These are phyloP conservation scores for Pituophis catenifer DNA, from an alignment of 2,113 vertebrate genomes.

Conservation along the genomic window DNA sequence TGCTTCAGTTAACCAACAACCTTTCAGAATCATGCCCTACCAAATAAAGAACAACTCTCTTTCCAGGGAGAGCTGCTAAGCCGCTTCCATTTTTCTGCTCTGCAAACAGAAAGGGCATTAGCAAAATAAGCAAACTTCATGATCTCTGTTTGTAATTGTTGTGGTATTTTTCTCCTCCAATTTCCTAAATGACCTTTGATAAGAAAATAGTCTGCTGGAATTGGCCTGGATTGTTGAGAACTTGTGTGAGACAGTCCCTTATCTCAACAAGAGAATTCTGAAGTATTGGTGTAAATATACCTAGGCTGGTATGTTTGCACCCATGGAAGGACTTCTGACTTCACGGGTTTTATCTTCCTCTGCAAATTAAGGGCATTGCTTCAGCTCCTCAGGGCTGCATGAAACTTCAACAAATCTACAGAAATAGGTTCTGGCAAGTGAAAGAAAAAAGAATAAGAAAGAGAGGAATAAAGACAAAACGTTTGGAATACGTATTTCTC, in stretches of 20 bases:
- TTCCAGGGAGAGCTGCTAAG: slow-evolving; percentile 17
- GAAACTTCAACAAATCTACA: slow-evolving; percentile 39
- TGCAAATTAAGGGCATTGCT: slow-evolving; percentile 1
- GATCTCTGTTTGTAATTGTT: slow-evolving; percentile 24
- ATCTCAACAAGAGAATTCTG: slow-evolving; percentile 46
- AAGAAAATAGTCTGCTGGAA: slow-evolving; percentile 54
- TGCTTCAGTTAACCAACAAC: not conserved
- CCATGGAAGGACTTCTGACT: slow-evolving; percentile 44
- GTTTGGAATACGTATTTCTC: slow-evolving; percentile 50
- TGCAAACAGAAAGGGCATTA: slow-evolving; percentile 24
- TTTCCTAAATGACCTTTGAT: slow-evolving; percentile 64
- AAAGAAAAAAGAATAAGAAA: not conserved
- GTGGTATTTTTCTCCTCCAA: slow-evolving; percentile 17
- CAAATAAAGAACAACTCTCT: slow-evolving; percentile 13
- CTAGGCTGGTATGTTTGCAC: slow-evolving; percentile 62
- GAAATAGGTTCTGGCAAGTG: slow-evolving; percentile 44
- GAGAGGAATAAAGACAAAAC: slow-evolving; percentile 19
- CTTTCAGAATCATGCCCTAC: slow-evolving; percentile 5
- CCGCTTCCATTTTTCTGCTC: slow-evolving; percentile 15
- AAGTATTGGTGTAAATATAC: slow-evolving; percentile 63
- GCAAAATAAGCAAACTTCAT: slow-evolving; percentile 32
- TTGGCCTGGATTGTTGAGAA: slow-evolving; percentile 46
- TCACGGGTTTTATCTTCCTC: slow-evolving; percentile 50
- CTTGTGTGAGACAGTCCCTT: slow-evolving; percentile 56
- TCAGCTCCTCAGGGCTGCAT: slow-evolving; percentile 40